A percentile compares a stretch with the other conserved stretches of the same genome.
Conservation (phyloP, 64 coral and sea anemone species). For the Porites australiensis region DNA sequence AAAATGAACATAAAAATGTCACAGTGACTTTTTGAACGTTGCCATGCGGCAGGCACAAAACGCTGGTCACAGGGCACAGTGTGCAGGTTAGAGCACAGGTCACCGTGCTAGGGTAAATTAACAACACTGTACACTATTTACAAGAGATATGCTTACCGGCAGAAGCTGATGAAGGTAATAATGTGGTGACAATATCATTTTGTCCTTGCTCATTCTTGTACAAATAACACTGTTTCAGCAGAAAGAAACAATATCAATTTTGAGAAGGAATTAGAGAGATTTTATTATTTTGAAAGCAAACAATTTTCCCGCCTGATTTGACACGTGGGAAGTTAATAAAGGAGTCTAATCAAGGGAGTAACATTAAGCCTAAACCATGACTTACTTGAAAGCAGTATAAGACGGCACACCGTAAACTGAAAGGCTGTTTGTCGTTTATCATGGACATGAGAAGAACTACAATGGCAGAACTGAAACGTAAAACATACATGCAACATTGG, state of each 20-base stretch:
- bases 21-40: background rate
- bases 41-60: too few relatives aligned
- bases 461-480: constrained; percentile 85
- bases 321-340: too few relatives aligned
- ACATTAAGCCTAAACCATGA: background rate
- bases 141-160: constrained; percentile 45
- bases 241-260: background rate
- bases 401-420: constrained; percentile 89
- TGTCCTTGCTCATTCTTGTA: constrained; percentile 98
- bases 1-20: constrained; percentile 16
- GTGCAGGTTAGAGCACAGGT: too few relatives aligned
- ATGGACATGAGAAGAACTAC: constrained; percentile 98
- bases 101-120: too few relatives aligned
- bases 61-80: too few relatives aligned
- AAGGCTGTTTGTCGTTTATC: constrained; percentile 97
- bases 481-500: background rate
- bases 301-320: too few relatives aligned
- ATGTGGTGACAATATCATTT: constrained; percentile 90
- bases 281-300: too few relatives aligned
- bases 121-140: too few relatives aligned
- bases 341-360: background rate
- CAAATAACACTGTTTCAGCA: constrained; percentile 83
- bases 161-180: constrained; percentile 85
- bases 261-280: too few relatives aligned
- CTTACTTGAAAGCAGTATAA: constrained; percentile 98